Conservation (phyloP, 53 echinoderm and acorn worm genomes). For the Apostichopus leukothele region DNA sequence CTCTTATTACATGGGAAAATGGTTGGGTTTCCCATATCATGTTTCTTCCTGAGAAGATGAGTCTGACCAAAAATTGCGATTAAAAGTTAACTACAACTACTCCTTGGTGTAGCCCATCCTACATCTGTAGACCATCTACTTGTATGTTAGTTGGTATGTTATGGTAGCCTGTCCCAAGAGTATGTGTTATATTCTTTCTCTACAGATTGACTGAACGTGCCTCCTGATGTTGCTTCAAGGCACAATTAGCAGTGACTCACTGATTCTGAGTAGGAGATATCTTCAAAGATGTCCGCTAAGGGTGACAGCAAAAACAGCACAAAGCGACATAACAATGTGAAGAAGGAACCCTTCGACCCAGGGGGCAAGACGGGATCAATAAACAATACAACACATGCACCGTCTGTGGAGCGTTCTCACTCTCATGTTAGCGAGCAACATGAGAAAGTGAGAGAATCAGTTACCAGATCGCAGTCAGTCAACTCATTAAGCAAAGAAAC, state of each 20-base stretch:
- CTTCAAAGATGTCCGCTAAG: constrained; percentile 20
- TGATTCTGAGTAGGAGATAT: constrained; percentile 4
- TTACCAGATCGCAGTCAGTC: constrained; percentile 21
- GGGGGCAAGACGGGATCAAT: constrained; percentile 24
- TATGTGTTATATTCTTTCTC: background rate
- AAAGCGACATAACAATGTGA: background rate
- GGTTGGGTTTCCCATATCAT: too few relatives aligned
- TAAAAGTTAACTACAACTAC: too few relatives aligned
- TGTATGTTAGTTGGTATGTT: too few relatives aligned
- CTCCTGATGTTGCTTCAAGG: constrained; percentile 7
- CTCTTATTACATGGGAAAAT: too few relatives aligned
- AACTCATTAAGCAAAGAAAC: constrained; percentile 9
- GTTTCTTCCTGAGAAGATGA: too few relatives aligned
- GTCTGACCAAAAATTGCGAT: too few relatives aligned
- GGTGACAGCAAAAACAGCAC: background rate
- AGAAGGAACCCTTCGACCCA: constrained; percentile 63
- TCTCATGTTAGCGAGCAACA: constrained; percentile 76
- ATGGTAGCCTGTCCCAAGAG: background rate
- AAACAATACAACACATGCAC: constrained; percentile 2
- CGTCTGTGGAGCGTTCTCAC: constrained; percentile 57
- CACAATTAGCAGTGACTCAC: background rate
- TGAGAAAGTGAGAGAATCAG: background rate
- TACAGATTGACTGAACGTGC: constrained; percentile 1
- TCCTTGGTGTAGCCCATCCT: too few relatives aligned
- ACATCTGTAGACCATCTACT: too few relatives aligned